These are phyloP conservation scores for Ambastaia sidthimunki DNA, from an alignment of 2,797 vertebrate species.

Conservation along the genomic window DNA sequence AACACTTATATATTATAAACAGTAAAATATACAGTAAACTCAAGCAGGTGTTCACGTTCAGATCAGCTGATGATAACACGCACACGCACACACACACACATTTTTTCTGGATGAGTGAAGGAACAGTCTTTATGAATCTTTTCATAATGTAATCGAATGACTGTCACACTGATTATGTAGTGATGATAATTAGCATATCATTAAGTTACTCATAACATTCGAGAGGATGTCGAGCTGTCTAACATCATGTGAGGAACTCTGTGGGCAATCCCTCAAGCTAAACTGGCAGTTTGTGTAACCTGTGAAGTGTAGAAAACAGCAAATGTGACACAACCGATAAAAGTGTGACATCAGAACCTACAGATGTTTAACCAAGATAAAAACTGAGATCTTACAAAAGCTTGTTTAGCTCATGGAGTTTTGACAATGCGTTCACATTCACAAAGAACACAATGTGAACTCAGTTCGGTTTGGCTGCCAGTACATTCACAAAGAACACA, in stretches of 20 bases:
- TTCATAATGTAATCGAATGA: constrained; percentile 2
- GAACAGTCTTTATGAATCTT: neutral
- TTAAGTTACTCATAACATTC: constrained; percentile 23
- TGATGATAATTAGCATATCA: constrained; percentile 15
- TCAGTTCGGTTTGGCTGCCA: too few species aligned
- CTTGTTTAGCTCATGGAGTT: neutral
- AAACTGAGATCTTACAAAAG: neutral
- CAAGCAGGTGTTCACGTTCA: neutral
- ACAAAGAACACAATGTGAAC: neutral
- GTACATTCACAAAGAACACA: neutral
- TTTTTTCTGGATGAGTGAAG: constrained; percentile 23
- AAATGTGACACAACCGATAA: constrained; percentile 5
- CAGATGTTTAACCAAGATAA: constrained; percentile 7
- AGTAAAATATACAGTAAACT: neutral
- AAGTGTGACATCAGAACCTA: neutral
- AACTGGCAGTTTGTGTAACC: constrained; percentile 2
- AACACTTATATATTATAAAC: too few species aligned
- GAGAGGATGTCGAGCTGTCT: neutral
- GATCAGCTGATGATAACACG: neutral
- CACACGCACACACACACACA: neutral
- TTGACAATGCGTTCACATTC: neutral
- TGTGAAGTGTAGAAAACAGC: neutral
- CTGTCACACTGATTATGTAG: constrained; percentile 29
- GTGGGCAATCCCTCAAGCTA: neutral
- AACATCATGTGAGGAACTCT: neutral